These are phyloP conservation scores for Ibidorhyncha struthersii DNA, from an alignment of 2,113 vertebrate genomes.

Conservation along the genomic window DNA sequence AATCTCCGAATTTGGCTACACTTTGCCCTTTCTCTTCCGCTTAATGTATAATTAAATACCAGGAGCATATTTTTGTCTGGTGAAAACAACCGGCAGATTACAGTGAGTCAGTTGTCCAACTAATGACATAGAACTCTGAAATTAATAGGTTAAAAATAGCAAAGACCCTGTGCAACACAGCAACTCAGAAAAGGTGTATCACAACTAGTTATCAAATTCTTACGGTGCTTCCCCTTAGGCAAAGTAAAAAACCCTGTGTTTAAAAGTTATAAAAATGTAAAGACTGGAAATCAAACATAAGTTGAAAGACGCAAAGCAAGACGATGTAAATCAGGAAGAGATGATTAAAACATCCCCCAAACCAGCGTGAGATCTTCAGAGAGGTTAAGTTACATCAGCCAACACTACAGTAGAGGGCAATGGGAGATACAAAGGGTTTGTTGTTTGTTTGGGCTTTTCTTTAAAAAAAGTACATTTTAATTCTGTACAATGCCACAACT, in stretches of 20 bases:
- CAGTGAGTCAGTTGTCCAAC: neutral
- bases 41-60: neutral
- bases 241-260: neutral
- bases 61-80: neutral
- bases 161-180: neutral
- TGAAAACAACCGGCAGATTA: neutral
- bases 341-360: neutral
- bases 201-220: neutral
- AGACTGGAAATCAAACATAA: neutral
- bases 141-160: slow-evolving; percentile 15
- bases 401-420: neutral
- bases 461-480: neutral
- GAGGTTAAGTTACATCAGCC: neutral
- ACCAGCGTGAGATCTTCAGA: neutral
- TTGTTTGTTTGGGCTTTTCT: too few relatives aligned
- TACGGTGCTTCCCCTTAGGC: neutral
- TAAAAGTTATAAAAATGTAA: neutral
- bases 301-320: neutral
- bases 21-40: neutral
- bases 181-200: neutral
- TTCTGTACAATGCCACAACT: neutral
- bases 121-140: neutral
- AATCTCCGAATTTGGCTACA: neutral
- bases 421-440: neutral
- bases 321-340: neutral